A percentile compares a stretch with the other conserved stretches of the same genome.
Evolutionary conservation across 1,140 invertebrate species (phyloP).

Genomic region (Dendrolimus punctatus): DNA sequence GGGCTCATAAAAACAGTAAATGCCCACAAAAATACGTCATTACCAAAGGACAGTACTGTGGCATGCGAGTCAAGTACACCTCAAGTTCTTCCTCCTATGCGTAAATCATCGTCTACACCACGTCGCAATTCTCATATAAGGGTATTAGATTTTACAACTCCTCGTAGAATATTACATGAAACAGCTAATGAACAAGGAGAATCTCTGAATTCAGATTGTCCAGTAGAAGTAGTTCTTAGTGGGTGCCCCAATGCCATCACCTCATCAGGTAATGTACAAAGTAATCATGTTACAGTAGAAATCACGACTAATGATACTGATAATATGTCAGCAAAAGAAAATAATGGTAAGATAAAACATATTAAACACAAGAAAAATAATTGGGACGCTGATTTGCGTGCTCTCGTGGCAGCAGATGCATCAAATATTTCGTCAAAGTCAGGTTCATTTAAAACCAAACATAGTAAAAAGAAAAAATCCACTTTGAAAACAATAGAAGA

Average conservation of each 20-base stretch:
- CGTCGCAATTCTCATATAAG: slow-evolving; percentile 51
- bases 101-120: slow-evolving; percentile 59
- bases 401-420: slow-evolving; percentile 18
- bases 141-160: slow-evolving; percentile 59
- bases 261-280: neutral
- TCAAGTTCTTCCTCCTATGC: slow-evolving; percentile 32
- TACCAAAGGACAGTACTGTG: slow-evolving; percentile 40
- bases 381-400: slow-evolving; percentile 55
- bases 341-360: slow-evolving; percentile 1
- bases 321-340: slow-evolving; percentile 13
- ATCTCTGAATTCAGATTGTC: neutral
- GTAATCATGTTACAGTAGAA: too few relatives aligned
- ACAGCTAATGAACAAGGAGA: slow-evolving; percentile 31
- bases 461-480: slow-evolving; percentile 14
- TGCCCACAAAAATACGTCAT: slow-evolving; percentile 30
- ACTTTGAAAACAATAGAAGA: slow-evolving; percentile 12
- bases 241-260: neutral
- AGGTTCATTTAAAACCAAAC: slow-evolving; percentile 8
- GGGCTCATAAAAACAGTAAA: slow-evolving; percentile 42
- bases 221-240: slow-evolving; percentile 1
- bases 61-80: slow-evolving; percentile 40
- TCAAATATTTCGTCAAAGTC: slow-evolving; percentile 8
- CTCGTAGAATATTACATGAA: slow-evolving; percentile 51
- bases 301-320: slow-evolving; percentile 2
- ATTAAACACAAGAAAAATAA: slow-evolving; percentile 22